Evolutionary conservation across 2,888 invertebrate species (phyloP).

Genomic region (Chelonus formosanus): DNA sequence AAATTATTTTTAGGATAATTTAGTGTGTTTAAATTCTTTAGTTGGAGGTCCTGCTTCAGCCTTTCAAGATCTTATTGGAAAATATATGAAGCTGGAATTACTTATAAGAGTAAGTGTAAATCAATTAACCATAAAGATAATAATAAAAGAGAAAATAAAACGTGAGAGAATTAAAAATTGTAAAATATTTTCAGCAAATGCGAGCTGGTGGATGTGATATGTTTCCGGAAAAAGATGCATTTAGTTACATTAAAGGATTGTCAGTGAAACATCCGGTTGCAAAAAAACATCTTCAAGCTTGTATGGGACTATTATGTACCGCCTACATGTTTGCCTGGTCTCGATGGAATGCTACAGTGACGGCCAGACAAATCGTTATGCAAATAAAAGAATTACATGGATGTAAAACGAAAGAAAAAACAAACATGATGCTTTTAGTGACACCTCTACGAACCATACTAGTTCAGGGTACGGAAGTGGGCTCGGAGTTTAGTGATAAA

Average conservation of each 20-base stretch:
- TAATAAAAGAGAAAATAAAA: no score
- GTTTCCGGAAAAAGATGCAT: slow-evolving; percentile 82
- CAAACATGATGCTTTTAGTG: slow-evolving; percentile 68
- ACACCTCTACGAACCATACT: slow-evolving; percentile 76
- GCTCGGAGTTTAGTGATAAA: slow-evolving; percentile 73
- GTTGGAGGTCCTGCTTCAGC: slow-evolving; percentile 70
- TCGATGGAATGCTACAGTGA: slow-evolving; percentile 73
- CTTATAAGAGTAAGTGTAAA: slow-evolving; percentile 69
- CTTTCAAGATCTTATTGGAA: slow-evolving; percentile 70
- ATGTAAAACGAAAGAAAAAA: slow-evolving; percentile 68
- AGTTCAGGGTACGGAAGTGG: slow-evolving; percentile 80
- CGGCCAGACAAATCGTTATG: slow-evolving; percentile 68
- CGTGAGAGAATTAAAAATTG: neutral
- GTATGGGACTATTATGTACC: slow-evolving; percentile 78
- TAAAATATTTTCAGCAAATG: slow-evolving; percentile 52
- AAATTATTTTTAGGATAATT: slow-evolving; percentile 56
- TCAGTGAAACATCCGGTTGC: slow-evolving; percentile 72
- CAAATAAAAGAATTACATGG: slow-evolving; percentile 73
- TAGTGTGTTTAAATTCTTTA: slow-evolving; percentile 62
- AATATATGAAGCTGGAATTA: slow-evolving; percentile 70
- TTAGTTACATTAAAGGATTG: slow-evolving; percentile 74
- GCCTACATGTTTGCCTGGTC: slow-evolving; percentile 86
- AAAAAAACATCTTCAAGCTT: slow-evolving; percentile 80
- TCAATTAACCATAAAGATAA: neutral
- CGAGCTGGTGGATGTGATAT: slow-evolving; percentile 80